A percentile compares a stretch with the other conserved stretches of the same genome.
Evolutionary conservation across 2,113 vertebrate genomes (phyloP).

Genomic region (Sebastes fasciatus): DNA sequence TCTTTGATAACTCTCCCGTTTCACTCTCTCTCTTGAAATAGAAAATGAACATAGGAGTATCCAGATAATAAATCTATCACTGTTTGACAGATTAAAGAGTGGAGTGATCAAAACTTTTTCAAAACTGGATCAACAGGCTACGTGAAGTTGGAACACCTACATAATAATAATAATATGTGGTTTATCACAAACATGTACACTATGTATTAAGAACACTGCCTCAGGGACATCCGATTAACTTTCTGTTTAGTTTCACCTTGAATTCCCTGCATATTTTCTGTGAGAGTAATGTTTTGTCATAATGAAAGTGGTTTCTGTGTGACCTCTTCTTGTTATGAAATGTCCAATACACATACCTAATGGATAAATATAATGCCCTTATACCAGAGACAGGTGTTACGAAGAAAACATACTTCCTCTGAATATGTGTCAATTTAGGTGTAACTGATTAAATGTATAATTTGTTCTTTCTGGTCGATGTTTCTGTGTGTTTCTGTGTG

Average conservation of each 20-base stretch:
- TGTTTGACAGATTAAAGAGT: background rate
- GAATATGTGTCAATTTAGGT: background rate
- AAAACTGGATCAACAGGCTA: background rate
- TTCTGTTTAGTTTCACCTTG: conserved; percentile 1
- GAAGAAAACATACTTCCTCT: background rate
- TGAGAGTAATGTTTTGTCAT: conserved; percentile 1
- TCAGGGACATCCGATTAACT: background rate
- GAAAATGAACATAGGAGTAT: background rate
- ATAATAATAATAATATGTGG: background rate
- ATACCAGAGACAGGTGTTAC: background rate
- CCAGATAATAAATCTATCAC: background rate
- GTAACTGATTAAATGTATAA: background rate
- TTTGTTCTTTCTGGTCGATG: background rate
- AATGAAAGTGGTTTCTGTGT: background rate
- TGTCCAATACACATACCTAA: background rate
- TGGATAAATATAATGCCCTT: background rate
- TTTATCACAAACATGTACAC: background rate
- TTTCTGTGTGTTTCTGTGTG: conserved; percentile 2
- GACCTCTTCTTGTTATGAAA: background rate
- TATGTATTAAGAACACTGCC: background rate
- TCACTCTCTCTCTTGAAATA: background rate
- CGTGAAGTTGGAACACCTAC: background rate
- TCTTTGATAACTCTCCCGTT: background rate
- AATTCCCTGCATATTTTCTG: background rate
- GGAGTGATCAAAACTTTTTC: background rate